These are phyloP conservation scores for Yponomeuta sedellus DNA, from an alignment of 2,888 invertebrate species.

Conservation along the genomic window DNA sequence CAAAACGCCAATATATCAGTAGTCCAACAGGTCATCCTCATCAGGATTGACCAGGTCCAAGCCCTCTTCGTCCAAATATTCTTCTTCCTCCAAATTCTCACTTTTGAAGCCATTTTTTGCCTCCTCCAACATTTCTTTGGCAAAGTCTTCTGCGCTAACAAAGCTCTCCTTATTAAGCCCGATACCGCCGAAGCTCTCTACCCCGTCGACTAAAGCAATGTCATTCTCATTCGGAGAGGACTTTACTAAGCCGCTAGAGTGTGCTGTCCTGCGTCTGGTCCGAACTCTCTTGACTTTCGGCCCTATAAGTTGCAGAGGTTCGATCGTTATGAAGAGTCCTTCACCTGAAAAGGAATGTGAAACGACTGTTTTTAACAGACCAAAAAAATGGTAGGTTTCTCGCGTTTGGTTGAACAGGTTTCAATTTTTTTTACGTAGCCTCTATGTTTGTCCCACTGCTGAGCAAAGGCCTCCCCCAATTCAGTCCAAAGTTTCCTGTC, in stretches of 20 bases:
- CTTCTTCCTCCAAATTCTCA: background rate
- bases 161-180: background rate
- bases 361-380: background rate
- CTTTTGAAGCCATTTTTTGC: background rate
- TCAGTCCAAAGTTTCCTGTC: no score
- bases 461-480: no score
- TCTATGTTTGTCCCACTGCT: no score
- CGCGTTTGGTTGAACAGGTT: no score
- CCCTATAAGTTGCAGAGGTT: background rate
- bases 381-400: no score
- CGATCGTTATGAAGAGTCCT: background rate
- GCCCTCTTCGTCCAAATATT: background rate
- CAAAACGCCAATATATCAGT: background rate
- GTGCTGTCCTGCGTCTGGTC: background rate
- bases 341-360: background rate
- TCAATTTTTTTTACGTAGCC: no score
- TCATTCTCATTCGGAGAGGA: background rate
- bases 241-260: no score
- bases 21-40: background rate
- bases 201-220: background rate
- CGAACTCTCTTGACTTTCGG: background rate
- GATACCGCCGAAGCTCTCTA: background rate
- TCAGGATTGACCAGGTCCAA: background rate
- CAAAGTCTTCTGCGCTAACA: background rate
- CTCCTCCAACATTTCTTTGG: background rate